Conservation (phyloP, 2,797 vertebrate species). For the Natrix natrix region DNA sequence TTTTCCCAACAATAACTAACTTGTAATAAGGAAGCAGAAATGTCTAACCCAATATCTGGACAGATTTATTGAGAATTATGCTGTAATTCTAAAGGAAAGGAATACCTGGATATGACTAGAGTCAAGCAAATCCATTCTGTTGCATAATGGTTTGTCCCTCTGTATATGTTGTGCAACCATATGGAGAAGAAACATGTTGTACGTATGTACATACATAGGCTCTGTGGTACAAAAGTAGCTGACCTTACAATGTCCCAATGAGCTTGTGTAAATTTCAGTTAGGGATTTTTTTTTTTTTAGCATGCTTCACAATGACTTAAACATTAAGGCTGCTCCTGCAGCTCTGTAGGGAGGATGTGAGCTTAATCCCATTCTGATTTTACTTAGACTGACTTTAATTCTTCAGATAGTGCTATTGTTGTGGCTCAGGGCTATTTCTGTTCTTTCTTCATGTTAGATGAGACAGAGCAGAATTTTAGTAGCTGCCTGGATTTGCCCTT, state of each 20-base stretch:
- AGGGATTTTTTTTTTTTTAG: too few species aligned
- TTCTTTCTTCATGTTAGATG: not conserved
- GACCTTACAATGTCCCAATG: not conserved
- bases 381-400: not conserved
- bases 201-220: too few species aligned
- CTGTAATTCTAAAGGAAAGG: too few species aligned
- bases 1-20: not conserved
- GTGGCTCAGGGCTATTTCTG: not conserved
- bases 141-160: not conserved
- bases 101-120: too few species aligned
- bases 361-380: not conserved
- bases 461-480: not conserved
- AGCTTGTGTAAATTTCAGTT: not conserved
- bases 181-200: not conserved
- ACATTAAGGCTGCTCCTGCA: not conserved
- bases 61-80: too few species aligned
- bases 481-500: not conserved
- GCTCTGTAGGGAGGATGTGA: not conserved
- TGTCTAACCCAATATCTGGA: too few species aligned
- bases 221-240: not conserved
- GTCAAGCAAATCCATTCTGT: not conserved
- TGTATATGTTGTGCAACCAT: not conserved
- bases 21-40: not conserved
- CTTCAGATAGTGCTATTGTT: not conserved
- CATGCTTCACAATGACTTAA: not conserved